These are phyloP conservation scores for Acanthopagrus latus DNA, from an alignment of 2,797 vertebrate genomes.

Conservation along the genomic window DNA sequence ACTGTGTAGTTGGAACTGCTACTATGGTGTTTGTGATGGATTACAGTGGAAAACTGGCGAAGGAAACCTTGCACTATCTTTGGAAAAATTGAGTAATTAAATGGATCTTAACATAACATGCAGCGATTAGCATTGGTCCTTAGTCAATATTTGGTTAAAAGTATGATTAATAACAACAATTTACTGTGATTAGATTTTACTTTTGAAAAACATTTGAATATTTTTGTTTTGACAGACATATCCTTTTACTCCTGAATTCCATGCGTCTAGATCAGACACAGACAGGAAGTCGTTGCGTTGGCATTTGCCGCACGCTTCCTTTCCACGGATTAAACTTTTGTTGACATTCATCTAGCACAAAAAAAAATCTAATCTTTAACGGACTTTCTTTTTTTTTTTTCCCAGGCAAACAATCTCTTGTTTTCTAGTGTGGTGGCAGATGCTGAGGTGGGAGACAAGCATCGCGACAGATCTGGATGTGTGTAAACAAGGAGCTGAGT, in stretches of 20 bases:
- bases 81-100: constrained; percentile 48
- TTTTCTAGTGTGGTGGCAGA: constrained; percentile 68
- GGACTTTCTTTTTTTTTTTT: constrained; percentile 61
- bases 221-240: constrained; percentile 40
- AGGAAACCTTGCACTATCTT: constrained; percentile 35
- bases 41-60: constrained; percentile 63
- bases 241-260: constrained; percentile 44
- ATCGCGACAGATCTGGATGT: constrained; percentile 83
- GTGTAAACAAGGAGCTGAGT: constrained; percentile 85
- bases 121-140: constrained; percentile 33
- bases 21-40: constrained; percentile 63
- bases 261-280: constrained; percentile 46
- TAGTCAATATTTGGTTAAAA: constrained; percentile 43
- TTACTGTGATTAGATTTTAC: constrained; percentile 24
- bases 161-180: constrained; percentile 44
- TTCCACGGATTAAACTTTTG: constrained; percentile 65
- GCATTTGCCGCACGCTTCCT: constrained; percentile 52
- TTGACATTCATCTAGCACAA: constrained; percentile 70
- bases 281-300: constrained; percentile 47
- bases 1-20: constrained; percentile 48
- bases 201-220: constrained; percentile 41
- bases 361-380: constrained; percentile 55
- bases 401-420: constrained; percentile 65
- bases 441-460: constrained; percentile 80
- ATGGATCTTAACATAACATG: constrained; percentile 11